Evolutionary conservation across 2,113 vertebrate species (phyloP).

Genomic region (Taxidea taxus): DNA sequence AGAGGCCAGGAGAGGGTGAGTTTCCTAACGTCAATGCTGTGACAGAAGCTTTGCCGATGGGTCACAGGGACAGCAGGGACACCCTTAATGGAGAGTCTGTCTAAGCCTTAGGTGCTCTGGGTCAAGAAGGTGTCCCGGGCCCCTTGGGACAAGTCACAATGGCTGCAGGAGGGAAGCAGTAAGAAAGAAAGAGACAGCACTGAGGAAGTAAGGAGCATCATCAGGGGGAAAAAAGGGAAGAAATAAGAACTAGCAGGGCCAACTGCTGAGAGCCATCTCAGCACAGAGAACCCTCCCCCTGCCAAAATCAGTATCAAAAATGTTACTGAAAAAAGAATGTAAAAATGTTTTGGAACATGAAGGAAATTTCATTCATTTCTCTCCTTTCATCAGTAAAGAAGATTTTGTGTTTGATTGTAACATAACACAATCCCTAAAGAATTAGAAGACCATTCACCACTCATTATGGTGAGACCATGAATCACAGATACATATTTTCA

Average conservation of each 20-base stretch:
- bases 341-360: conserved; percentile 30
- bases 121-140: neutral
- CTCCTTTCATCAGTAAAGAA: neutral
- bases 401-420: neutral
- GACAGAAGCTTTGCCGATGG: neutral
- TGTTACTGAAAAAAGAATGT: neutral
- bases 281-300: neutral
- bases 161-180: neutral
- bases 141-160: neutral
- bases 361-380: conserved; percentile 28
- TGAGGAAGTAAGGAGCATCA: neutral
- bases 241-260: neutral
- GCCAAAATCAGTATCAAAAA: neutral
- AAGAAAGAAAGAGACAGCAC: neutral
- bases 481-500: neutral
- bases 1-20: neutral
- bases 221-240: neutral
- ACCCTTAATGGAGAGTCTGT: neutral
- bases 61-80: neutral
- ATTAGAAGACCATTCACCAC: neutral
- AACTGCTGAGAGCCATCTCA: neutral
- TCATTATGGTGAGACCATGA: neutral
- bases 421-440: neutral
- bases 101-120: neutral
- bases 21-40: neutral